Conservation (phyloP, 2,113 vertebrate species). For the Zosterops japonicus region DNA sequence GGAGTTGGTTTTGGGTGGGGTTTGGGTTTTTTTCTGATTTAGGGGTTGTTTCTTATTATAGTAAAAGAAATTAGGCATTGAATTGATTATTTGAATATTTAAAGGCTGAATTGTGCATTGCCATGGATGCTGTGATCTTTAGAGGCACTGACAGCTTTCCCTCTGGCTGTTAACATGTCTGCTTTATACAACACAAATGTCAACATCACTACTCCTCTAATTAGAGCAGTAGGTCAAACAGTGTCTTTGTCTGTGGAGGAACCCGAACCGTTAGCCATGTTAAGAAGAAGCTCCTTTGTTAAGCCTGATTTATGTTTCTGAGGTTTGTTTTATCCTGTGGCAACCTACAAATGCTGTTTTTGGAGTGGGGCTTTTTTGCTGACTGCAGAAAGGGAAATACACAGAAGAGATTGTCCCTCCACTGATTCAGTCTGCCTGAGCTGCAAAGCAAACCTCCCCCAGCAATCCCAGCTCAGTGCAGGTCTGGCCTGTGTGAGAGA, state of each 20-base stretch:
- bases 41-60: not conserved
- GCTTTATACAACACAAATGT: conserved; percentile 63
- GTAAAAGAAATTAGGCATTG: not conserved
- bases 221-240: conserved; percentile 75
- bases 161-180: conserved; percentile 67
- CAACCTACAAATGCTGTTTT: not conserved
- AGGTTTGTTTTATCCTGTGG: not conserved
- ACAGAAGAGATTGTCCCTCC: not conserved
- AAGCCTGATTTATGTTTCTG: not conserved
- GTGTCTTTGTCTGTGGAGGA: conserved; percentile 44
- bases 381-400: not conserved
- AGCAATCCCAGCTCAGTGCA: not conserved
- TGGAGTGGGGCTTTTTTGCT: not conserved
- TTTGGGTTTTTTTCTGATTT: not conserved
- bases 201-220: conserved; percentile 66
- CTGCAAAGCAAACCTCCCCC: not conserved
- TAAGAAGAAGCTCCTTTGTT: conserved; percentile 36
- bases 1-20: not conserved
- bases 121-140: conserved; percentile 61
- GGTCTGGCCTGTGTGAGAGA: not conserved
- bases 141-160: conserved; percentile 64
- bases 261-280: conserved; percentile 2
- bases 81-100: conserved; percentile 57
- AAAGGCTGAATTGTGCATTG: not conserved
- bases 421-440: not conserved